Base-by-base conservation (phyloP, 2,113 vertebrate species). In the Dunckerocampus dactyliophorus region DNA sequence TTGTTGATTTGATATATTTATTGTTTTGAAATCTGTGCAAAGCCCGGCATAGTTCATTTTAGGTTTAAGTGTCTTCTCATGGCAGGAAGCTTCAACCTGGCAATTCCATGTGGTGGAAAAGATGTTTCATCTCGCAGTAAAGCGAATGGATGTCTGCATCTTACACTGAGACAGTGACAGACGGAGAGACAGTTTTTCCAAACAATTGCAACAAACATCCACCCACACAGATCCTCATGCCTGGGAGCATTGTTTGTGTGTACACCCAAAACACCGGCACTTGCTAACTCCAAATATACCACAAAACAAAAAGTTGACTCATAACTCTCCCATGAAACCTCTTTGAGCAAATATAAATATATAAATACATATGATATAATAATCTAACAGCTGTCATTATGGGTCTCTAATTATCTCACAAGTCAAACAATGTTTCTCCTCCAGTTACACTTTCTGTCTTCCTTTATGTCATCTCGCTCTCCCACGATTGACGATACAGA, bases 401-500 rank as follows among this genome's bases (percentile, higher is more conserved):
- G 48, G 57, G 50, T 68, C 45, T n/a, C 37, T 77, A 83, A 80
- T 83, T 72, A 53, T 74, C 62, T 76, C 47, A 57, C 53, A 58
- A 75, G 71, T 65, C 52, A 54, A 56, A 78, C 60, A 45, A n/a
- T 8, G 21, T 66, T 62, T 54, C 28, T 61, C 58, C 65, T 62
- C 47, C 39, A 69, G 74, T 65, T 37, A 45, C 55, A 48, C 51
- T 69, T 67, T 69, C 10, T 5, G 15, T 72, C 65, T 71, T 71
- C 50, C 64, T 62, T 60, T 54, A 65, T 68, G 53, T 69, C 67
- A 53, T 65, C 43, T 1, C 67, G 64, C 52, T 62, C 61, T 58
- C 63, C 65, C 47, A 51, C 53, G 48, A 59, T 72, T 75, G 71
- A 85, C 71, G 67, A 78, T 78, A 82, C 74, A 67, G 48, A 66